Base-by-base conservation (phyloP, 2,888 invertebrate genomes). In the Agrochola macilenta region DNA sequence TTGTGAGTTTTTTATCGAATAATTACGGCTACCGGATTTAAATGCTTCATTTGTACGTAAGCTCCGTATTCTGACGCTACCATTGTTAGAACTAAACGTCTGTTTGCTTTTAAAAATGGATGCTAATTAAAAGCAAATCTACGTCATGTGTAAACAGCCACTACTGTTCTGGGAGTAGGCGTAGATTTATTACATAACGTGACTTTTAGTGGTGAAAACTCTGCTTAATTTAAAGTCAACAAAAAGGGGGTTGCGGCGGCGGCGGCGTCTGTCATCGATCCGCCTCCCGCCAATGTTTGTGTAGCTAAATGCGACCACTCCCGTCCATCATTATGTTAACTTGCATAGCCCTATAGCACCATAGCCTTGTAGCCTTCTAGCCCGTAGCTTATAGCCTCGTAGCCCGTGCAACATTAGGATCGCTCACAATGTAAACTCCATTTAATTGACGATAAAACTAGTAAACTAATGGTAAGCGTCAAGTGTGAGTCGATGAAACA, bases 221-320 rank as follows among this genome's bases (percentile, higher is more conserved):
- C 83, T 65, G 84, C 82, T 85, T 89, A 88, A 89, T 90, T 89
- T 90, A 87, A 90, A 87, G 84, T 89, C 87, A 89, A 89, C 89
- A 89, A 83, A 35, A 85, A 87, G 82, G 79, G 82, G 82, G 78
- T 74, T 68, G 80, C 26, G 64, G 75, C 69, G 74, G 75, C 69
- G 74, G 76, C 63, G 76, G 84, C 78, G 81, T 84, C 82, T 76
- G 74, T 60, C 79, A 91, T 91, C 87, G 89, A 91, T 91, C 85
- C 82, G 63, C 63, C 84, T 82, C 78, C 77, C 75, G 60, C 68
- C 83, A 82, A 79, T 85, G 79, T 88, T 89, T 87, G 82, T 80
- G 78, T 84, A 83, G 82, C 82, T 85, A 88, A 90, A 88, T 85
- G 85, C 78, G 81, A 85, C 78, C 83, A 82, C 79, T 83, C 85